These are phyloP conservation scores for Dinomys branickii DNA, from an alignment of 2,113 vertebrate genomes.

Conservation along the genomic window DNA sequence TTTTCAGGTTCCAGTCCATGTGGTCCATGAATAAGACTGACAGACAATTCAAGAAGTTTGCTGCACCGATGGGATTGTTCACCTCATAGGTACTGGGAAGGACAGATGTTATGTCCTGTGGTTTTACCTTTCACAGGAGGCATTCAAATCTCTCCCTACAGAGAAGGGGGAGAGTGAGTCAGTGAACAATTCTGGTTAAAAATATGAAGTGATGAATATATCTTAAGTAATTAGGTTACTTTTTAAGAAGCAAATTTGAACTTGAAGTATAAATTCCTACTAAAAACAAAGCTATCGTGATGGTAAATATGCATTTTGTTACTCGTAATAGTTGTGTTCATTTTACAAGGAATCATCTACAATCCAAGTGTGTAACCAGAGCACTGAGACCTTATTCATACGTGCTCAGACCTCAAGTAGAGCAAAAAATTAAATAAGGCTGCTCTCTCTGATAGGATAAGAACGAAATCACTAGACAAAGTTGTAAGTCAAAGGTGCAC, in stretches of 20 bases:
- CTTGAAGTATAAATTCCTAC: not conserved
- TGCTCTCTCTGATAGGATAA: not conserved
- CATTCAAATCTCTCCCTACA: not conserved
- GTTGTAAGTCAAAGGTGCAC: not conserved
- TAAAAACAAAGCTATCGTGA: conserved; percentile 21
- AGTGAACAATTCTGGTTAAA: not conserved
- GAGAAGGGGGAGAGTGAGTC: not conserved
- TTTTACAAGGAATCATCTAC: not conserved
- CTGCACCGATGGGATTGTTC: not conserved
- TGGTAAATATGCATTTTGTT: not conserved
- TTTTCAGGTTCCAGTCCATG: not conserved
- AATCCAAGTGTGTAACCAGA: not conserved
- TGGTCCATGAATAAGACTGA: not conserved
- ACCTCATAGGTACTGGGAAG: not conserved
- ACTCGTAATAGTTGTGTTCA: not conserved
- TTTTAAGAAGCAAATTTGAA: conserved; percentile 11
- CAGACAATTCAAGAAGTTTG: not conserved
- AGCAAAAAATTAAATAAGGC: not conserved
- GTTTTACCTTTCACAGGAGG: not conserved
- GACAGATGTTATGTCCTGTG: not conserved
- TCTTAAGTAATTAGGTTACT: not conserved
- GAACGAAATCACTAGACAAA: not conserved
- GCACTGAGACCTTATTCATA: not conserved
- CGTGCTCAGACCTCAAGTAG: not conserved
- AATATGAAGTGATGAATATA: not conserved